Evolutionary conservation across 1,140 invertebrate genomes (phyloP).

Genomic region (Lucilia cuprina): DNA sequence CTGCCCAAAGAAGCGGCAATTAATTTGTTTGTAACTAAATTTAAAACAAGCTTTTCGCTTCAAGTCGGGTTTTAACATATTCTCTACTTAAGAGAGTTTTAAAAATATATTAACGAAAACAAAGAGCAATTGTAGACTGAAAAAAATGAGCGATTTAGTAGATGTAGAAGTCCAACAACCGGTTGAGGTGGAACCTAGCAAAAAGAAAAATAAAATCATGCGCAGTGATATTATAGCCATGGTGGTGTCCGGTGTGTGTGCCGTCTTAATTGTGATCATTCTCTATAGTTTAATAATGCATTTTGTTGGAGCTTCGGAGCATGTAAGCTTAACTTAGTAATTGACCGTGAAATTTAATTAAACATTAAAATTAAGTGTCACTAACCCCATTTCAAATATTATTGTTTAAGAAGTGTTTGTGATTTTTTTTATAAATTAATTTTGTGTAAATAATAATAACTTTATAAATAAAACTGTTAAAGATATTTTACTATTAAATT

Average conservation of each 20-base stretch:
- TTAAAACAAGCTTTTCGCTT: background rate
- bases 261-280: conserved; percentile 5
- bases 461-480: too few relatives aligned
- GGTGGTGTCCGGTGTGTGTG: background rate
- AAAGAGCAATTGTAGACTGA: background rate
- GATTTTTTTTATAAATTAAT: too few relatives aligned
- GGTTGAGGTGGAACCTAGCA: background rate
- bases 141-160: background rate
- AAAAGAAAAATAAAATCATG: background rate
- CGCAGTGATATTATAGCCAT: conserved; percentile 18
- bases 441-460: too few relatives aligned
- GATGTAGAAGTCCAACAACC: background rate
- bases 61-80: background rate
- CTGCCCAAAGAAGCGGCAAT: background rate
- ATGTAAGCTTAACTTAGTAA: background rate
- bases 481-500: too few relatives aligned
- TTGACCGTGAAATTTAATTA: too few relatives aligned
- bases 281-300: background rate
- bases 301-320: background rate
- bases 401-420: too few relatives aligned
- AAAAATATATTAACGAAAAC: background rate
- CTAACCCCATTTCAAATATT: too few relatives aligned
- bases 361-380: too few relatives aligned
- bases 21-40: background rate
- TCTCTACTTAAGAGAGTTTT: background rate